Evolutionary conservation across 2,888 invertebrate genomes (phyloP).

Genomic region (Blera fallax): DNA sequence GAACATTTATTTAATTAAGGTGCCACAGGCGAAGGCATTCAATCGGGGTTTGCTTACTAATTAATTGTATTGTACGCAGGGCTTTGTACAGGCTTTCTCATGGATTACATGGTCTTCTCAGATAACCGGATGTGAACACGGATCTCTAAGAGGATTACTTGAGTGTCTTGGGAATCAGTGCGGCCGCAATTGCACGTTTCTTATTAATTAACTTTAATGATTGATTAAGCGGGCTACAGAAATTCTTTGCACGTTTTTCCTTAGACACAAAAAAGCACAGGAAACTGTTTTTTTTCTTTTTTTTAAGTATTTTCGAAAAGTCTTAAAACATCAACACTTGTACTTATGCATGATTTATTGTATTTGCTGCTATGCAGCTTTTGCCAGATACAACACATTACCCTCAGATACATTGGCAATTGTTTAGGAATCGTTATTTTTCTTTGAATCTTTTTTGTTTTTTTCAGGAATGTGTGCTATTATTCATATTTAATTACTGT

Average conservation of each 20-base stretch:
- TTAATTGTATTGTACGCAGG: slow-evolving; percentile 50
- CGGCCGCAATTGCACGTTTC: background rate
- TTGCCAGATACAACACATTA: background rate
- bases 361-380: background rate
- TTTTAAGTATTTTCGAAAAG: background rate
- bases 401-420: background rate
- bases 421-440: background rate
- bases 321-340: background rate
- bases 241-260: background rate
- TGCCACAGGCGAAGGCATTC: slow-evolving; percentile 42
- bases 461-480: background rate
- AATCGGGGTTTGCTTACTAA: slow-evolving; percentile 34
- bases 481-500: background rate
- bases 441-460: background rate
- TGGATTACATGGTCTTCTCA: background rate
- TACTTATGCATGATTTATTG: background rate
- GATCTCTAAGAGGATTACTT: background rate
- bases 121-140: slow-evolving; percentile 9
- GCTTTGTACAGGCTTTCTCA: slow-evolving; percentile 15
- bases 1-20: slow-evolving; percentile 68
- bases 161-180: background rate
- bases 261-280: background rate
- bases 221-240: background rate
- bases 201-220: slow-evolving; percentile 2
- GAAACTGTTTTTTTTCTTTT: background rate